These are phyloP conservation scores for Chrysolophus pictus DNA, from an alignment of 2,797 vertebrate species.

Conservation along the genomic window DNA sequence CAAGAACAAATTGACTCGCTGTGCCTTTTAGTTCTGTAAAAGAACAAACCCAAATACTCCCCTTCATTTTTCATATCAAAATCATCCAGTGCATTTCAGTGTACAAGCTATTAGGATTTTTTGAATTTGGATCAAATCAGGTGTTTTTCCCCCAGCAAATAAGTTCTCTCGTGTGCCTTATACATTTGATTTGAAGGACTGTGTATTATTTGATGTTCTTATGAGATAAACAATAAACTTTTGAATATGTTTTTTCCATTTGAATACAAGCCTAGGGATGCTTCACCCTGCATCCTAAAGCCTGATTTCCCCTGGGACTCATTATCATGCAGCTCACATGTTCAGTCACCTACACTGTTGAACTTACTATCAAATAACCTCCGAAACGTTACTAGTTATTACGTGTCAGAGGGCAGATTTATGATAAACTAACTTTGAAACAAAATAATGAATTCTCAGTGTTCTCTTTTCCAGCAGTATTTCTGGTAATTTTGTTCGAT, in stretches of 20 bases:
- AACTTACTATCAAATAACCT: constrained; percentile 82
- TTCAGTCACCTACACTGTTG: constrained; percentile 80
- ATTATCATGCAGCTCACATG: constrained; percentile 81
- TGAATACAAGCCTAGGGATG: constrained; percentile 74
- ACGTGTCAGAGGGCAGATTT: constrained; percentile 80
- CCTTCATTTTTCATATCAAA: constrained; percentile 14
- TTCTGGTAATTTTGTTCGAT: constrained; percentile 70
- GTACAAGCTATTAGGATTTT: constrained; percentile 10
- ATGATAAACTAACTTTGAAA: constrained; percentile 82
- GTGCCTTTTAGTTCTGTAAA: constrained; percentile 15
- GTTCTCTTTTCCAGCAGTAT: constrained; percentile 65
- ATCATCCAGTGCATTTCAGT: neutral
- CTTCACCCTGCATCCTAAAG: constrained; percentile 72
- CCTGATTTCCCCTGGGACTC: constrained; percentile 79
- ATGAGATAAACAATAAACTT: constrained; percentile 79
- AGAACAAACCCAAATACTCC: constrained; percentile 4
- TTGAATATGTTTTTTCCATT: constrained; percentile 75
- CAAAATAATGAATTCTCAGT: constrained; percentile 76
- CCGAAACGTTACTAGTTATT: constrained; percentile 80
- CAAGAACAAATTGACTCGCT: constrained; percentile 14
- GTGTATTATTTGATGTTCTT: constrained; percentile 72
- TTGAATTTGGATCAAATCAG: constrained; percentile 52
- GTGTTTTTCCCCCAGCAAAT: constrained; percentile 24
- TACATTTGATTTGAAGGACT: constrained; percentile 57
- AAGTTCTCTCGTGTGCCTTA: constrained; percentile 28